These are phyloP conservation scores for Plotosus lineatus DNA, from an alignment of 2,113 vertebrate genomes.

Conservation along the genomic window DNA sequence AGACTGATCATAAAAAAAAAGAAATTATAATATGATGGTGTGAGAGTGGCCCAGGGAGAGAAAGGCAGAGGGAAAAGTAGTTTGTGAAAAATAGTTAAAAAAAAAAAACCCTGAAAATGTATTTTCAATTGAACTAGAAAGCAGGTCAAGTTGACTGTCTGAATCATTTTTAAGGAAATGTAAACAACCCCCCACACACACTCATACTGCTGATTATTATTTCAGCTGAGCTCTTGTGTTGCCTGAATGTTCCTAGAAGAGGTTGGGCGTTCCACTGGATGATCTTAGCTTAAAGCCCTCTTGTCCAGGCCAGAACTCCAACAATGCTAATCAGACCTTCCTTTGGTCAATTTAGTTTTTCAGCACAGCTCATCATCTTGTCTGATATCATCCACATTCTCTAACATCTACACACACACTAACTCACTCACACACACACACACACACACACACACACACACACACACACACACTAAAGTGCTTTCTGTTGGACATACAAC, in stretches of 20 bases:
- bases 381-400: conserved; percentile 29
- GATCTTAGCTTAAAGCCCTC: conserved; percentile 27
- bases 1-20: not conserved
- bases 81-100: not conserved
- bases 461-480: not conserved
- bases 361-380: conserved; percentile 12
- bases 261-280: conserved; percentile 14
- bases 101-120: not conserved
- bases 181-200: conserved; percentile 1
- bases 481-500: conserved; percentile 20
- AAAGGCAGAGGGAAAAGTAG: not conserved
- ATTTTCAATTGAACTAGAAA: conserved; percentile 5
- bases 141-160: conserved; percentile 23
- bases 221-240: conserved; percentile 41
- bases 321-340: conserved; percentile 21
- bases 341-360: conserved; percentile 17
- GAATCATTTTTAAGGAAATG: conserved; percentile 15
- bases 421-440: conserved; percentile 13
- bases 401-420: not conserved
- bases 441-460: not conserved
- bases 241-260: conserved; percentile 29
- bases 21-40: not conserved
- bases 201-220: conserved; percentile 30
- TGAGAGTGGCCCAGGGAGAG: not conserved
- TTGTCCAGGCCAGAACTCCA: conserved; percentile 15